Evolutionary conservation across 2,888 invertebrate species (phyloP).

Genomic region (Serripes groenlandicus): DNA sequence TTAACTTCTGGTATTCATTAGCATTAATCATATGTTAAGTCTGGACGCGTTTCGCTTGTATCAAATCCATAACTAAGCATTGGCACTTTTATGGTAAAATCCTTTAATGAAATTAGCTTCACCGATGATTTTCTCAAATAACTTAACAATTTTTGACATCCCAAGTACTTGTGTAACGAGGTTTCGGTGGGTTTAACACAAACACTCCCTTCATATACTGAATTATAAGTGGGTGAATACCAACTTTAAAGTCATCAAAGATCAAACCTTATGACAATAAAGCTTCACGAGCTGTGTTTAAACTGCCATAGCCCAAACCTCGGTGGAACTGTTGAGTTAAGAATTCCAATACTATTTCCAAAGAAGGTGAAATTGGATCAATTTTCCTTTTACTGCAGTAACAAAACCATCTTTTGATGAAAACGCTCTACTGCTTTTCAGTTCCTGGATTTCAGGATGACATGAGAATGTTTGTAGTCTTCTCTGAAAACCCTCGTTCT

Average conservation of each 20-base stretch:
- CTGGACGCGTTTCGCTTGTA: not conserved
- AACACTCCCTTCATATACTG: slow-evolving; percentile 25
- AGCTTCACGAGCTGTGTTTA: slow-evolving; percentile 1
- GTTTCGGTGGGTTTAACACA: slow-evolving; percentile 9
- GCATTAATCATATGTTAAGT: slow-evolving; percentile 19
- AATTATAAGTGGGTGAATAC: slow-evolving; percentile 21
- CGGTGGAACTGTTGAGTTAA: not conserved
- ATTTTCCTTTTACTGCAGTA: slow-evolving; percentile 27
- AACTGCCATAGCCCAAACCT: not conserved
- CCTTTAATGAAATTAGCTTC: slow-evolving; percentile 1
- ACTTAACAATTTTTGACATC: slow-evolving; percentile 13
- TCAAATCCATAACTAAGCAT: slow-evolving; percentile 1
- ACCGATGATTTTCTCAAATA: slow-evolving; percentile 25
- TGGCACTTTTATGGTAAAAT: not conserved
- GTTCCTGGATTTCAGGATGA: slow-evolving; percentile 56
- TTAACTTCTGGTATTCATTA: not conserved
- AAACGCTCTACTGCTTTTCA: slow-evolving; percentile 50
- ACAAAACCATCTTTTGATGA: slow-evolving; percentile 32
- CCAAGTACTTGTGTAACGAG: slow-evolving; percentile 10
- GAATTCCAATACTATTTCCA: slow-evolving; percentile 9
- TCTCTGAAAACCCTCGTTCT: slow-evolving; percentile 32
- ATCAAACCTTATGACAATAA: slow-evolving; percentile 22
- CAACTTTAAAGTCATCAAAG: slow-evolving; percentile 26
- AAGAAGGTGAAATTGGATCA: slow-evolving; percentile 9
- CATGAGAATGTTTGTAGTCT: slow-evolving; percentile 43